Percentiles rank a stretch among this genome's conserved stretches.
These are phyloP conservation scores for Sesamia inferens DNA, from an alignment of 2,888 invertebrate species.

Conservation along the genomic window DNA sequence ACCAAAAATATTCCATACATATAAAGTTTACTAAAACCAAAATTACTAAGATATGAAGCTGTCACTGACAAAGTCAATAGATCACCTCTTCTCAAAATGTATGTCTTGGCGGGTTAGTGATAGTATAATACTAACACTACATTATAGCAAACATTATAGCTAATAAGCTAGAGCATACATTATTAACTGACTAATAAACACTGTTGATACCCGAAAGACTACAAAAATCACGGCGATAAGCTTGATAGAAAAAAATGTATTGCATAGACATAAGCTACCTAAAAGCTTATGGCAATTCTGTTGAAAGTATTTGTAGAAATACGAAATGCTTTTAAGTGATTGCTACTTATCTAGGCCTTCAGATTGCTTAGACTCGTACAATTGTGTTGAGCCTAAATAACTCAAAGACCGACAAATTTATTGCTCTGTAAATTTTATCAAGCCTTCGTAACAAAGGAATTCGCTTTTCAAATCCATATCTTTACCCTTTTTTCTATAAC, in stretches of 20 bases:
- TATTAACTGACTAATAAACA: not conserved
- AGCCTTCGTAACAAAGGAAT: not conserved
- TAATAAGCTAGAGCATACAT: not conserved
- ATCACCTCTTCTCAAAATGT: not conserved
- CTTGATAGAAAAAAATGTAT: not conserved
- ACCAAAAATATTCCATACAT: not conserved
- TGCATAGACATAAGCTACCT: not conserved
- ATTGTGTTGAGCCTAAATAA: not conserved
- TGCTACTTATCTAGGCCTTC: not conserved
- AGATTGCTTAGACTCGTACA: not conserved
- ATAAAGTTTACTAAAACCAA: not conserved
- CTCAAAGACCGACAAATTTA: too few relatives aligned
- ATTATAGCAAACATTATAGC: too few relatives aligned
- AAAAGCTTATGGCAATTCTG: not conserved
- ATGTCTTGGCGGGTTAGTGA: not conserved
- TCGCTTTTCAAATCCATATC: slow-evolving; percentile 15
- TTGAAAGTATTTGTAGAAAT: not conserved
- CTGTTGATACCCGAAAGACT: not conserved
- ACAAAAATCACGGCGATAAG: not conserved
- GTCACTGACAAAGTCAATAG: not conserved
- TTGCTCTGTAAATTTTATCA: not conserved
- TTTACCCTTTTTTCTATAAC: slow-evolving; percentile 11
- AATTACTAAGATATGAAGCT: not conserved
- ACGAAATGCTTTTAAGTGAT: not conserved
- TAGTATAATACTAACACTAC: not conserved